Conservation (phyloP, 2,888 invertebrate species). For the Drosophila pegasa region DNA sequence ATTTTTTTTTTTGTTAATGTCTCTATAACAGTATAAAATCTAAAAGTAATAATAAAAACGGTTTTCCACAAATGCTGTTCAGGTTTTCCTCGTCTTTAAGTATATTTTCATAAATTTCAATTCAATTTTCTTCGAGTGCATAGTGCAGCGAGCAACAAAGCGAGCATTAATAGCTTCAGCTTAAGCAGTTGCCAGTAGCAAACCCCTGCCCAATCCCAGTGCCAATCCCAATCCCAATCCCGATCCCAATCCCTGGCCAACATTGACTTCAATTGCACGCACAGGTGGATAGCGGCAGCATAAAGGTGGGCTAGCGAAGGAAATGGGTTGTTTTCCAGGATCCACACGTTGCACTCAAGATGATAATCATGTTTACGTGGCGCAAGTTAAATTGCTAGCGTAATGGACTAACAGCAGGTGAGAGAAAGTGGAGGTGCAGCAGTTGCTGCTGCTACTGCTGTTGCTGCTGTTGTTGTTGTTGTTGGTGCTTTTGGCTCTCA, state of each 20-base stretch:
- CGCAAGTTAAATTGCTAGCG: constrained; percentile 80
- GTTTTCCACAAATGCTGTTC: too few relatives aligned
- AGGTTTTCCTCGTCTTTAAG: too few relatives aligned
- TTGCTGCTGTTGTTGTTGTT: constrained; percentile 5
- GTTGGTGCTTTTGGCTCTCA: constrained; percentile 25
- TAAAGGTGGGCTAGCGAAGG: neutral
- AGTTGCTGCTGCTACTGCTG: constrained; percentile 1
- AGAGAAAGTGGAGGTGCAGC: constrained; percentile 1
- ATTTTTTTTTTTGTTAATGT: too few relatives aligned
- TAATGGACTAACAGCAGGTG: constrained; percentile 79
- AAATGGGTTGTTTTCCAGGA: constrained; percentile 15
- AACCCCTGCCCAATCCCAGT: constrained; percentile 29
- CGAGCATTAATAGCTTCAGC: constrained; percentile 53
- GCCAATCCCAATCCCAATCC: constrained; percentile 36
- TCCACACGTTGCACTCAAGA: constrained; percentile 76
- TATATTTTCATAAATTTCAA: too few relatives aligned
- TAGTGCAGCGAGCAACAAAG: constrained; percentile 19
- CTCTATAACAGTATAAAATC: too few relatives aligned
- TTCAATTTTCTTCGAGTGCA: constrained; percentile 14
- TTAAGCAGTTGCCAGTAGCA: constrained; percentile 51
- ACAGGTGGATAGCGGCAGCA: constrained; percentile 27
- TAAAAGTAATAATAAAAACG: too few relatives aligned
- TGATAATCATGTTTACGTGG: constrained; percentile 81
- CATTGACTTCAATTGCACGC: constrained; percentile 70
- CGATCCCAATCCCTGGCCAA: constrained; percentile 26